Evolutionary conservation across 2,113 vertebrate species (phyloP), one percentile per base, ranked within the genome.

Genomic region (Apistogramma diplotaenia): DNA sequence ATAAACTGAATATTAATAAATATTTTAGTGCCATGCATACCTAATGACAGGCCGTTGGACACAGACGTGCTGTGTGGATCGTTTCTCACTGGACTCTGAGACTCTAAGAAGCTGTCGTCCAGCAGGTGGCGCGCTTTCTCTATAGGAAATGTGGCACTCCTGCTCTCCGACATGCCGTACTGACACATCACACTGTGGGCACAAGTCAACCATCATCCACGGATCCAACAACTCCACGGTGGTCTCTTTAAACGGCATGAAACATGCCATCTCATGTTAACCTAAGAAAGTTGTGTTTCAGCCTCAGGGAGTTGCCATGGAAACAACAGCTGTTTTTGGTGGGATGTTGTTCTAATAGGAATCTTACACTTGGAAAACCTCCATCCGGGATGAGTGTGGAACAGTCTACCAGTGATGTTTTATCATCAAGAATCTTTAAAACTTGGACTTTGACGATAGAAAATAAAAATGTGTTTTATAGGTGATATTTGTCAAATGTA

Each of bases 71-170:
- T 62, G 13, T 94, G 93, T 0, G 94, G 51, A 33, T 92, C 96
- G 58, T 93, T 92, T 6, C 94, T 95, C 55, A 93, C 94, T 0
- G 97, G 97, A 87, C 97, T 98, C 90, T 97, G 97, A 0, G 97
- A 94, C 90, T 99, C 98, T 87, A 99, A 92, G 84, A 99, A 97
- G 0, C 98, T 99, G 96, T 99, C 98, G 1, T 99, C 98, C 95
- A 99, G 96, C 82, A 99, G 96, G 87, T 99, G 98, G 85, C 98
- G 96, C 0, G 96, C 96, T 89, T 96, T 97, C 94, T 97, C 97
- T 11, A 95, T 95, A 18, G 97, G 96, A 87, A 99, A 98, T 1
- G 97, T 98, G 21, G 97, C 96, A 40, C 98, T 99, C 89, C 96
- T 96, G 95, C 97, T 98, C 89, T 99, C 97, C 78, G 96, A 96